Percentiles rank a stretch among this genome's conserved stretches.
Evolutionary conservation across 2,113 vertebrate species (phyloP).

Genomic region (Hippocampus zosterae): DNA sequence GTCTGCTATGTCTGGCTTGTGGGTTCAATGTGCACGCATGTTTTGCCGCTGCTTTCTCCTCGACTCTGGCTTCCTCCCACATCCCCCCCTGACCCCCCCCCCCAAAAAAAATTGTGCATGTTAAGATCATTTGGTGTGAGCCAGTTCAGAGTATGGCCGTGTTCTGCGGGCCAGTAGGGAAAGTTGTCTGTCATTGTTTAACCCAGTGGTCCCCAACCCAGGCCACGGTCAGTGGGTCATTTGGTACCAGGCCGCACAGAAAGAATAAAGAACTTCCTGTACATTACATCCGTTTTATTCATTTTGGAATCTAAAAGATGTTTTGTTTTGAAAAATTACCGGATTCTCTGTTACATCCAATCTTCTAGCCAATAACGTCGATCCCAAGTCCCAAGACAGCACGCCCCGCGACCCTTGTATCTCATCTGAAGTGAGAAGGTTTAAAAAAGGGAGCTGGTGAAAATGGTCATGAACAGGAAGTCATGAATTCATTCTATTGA

Average conservation of each 20-base stretch:
- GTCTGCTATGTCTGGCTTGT: neutral
- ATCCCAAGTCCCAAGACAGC: too few species aligned
- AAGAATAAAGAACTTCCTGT: too few species aligned
- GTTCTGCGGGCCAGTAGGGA: neutral
- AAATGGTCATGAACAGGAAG: neutral
- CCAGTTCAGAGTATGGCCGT: neutral
- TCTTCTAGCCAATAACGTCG: too few species aligned
- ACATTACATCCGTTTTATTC: too few species aligned
- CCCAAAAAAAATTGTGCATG: neutral
- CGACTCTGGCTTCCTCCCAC: neutral
- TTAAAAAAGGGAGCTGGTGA: neutral
- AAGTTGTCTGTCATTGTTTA: neutral
- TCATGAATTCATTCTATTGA: neutral
- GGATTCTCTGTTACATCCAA: too few species aligned
- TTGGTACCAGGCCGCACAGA: too few species aligned
- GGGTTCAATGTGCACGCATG: neutral
- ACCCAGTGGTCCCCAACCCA: too few species aligned
- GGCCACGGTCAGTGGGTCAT: too few species aligned
- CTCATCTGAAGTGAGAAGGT: neutral
- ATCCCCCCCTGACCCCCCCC: too few species aligned
- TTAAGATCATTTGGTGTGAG: neutral
- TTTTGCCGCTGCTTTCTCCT: neutral
- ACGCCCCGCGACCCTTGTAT: too few species aligned
- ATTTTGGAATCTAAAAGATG: too few species aligned
- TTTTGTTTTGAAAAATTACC: too few species aligned